Conservation (phyloP, 2,113 vertebrate genomes). For the Pithys albifrons region DNA sequence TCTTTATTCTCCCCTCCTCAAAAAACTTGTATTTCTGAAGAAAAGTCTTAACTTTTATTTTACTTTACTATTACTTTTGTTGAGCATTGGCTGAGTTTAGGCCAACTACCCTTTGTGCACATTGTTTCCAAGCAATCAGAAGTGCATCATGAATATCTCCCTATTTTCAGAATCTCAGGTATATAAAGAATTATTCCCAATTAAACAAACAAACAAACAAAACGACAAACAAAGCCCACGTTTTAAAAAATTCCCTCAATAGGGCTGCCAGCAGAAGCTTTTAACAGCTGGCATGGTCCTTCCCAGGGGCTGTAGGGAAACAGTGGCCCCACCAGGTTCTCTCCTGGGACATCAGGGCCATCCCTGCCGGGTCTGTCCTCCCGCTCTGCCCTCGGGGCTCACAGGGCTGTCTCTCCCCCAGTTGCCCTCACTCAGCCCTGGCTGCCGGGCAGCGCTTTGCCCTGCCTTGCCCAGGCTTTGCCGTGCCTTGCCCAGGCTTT, state of each 20-base stretch:
- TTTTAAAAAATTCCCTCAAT: rapidly evolving
- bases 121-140: neutral
- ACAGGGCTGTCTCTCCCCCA: neutral
- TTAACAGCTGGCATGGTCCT: neutral
- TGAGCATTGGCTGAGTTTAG: neutral
- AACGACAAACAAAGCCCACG: no score
- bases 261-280: neutral
- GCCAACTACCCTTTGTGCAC: neutral
- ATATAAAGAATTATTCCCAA: neutral
- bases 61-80: no score
- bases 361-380: neutral
- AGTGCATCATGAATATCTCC: neutral
- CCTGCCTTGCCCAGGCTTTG: neutral
- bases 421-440: neutral
- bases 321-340: rapidly evolving
- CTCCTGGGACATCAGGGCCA: rapidly evolving
- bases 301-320: rapidly evolving
- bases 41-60: neutral
- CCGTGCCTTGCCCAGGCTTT: neutral
- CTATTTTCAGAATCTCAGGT: neutral
- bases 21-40: neutral
- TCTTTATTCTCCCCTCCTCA: neutral
- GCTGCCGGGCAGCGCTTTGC: neutral
- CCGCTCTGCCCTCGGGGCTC: neutral
- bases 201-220: neutral